phyloP scores from a whole-genome alignment of 2,113 vertebrate genomes.

The Ancistrus triradiatus region DNA sequence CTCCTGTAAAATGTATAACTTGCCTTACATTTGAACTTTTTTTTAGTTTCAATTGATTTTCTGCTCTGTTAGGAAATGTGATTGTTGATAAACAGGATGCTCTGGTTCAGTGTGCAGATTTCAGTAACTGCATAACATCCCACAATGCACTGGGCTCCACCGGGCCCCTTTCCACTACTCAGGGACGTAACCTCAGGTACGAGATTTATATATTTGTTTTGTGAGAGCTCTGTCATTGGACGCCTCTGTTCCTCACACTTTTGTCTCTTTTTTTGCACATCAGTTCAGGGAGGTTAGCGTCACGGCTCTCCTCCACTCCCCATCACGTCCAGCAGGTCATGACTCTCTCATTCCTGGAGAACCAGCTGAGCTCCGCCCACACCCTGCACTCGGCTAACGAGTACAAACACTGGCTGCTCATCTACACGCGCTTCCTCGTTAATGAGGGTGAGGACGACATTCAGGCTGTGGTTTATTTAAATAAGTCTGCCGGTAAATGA shows the following conservation, averaged over 20 bases:
- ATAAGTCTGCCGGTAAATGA: too few species aligned
- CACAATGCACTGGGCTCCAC: slow-evolving; percentile 84
- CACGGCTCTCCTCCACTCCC: slow-evolving; percentile 86
- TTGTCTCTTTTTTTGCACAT: slow-evolving; percentile 33
- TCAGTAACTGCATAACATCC: slow-evolving; percentile 84
- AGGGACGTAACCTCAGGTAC: slow-evolving; percentile 90
- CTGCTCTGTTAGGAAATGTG: slow-evolving; percentile 81
- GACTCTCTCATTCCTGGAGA: slow-evolving; percentile 92
- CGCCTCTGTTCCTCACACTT: neutral
- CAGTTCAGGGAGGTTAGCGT: slow-evolving; percentile 87
- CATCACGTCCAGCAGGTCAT: slow-evolving; percentile 91
- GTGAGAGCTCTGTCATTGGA: neutral
- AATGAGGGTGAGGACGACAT: slow-evolving; percentile 92
- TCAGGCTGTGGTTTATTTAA: too few species aligned
- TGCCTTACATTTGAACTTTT: too few species aligned
- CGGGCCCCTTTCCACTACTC: slow-evolving; percentile 88
- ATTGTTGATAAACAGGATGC: slow-evolving; percentile 92
- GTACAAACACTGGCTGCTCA: slow-evolving; percentile 94
- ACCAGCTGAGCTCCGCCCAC: slow-evolving; percentile 85
- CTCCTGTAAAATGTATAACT: too few species aligned
- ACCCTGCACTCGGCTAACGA: slow-evolving; percentile 85
- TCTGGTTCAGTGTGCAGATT: slow-evolving; percentile 92
- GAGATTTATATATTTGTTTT: slow-evolving; percentile 21
- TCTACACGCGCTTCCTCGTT: slow-evolving; percentile 93
- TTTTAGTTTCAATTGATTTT: too few species aligned